Percentiles rank a stretch among this genome's conserved stretches.
Conservation (phyloP, 2,113 vertebrate species). For the Propithecus coquereli region DNA sequence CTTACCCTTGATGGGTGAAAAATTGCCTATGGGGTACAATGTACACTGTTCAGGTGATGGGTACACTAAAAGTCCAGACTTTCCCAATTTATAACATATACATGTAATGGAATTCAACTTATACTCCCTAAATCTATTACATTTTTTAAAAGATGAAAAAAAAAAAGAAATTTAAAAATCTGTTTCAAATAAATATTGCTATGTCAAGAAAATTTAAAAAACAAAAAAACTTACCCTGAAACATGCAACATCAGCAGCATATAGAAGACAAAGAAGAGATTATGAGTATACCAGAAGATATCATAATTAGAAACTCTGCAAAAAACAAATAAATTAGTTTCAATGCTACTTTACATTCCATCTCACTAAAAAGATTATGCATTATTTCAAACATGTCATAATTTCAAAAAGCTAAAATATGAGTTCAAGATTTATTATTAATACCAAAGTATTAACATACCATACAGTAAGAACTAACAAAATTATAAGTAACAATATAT, state of each 20-base stretch:
- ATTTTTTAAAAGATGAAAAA: too few relatives aligned
- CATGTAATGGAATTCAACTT: too few relatives aligned
- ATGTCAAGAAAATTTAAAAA: too few relatives aligned
- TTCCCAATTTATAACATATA: too few relatives aligned
- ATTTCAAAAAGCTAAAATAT: neutral
- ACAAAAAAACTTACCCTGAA: constrained; percentile 90
- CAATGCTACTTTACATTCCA: neutral
- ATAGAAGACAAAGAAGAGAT: constrained; percentile 98
- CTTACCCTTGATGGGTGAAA: constrained; percentile 84
- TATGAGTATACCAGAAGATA: constrained; percentile 99
- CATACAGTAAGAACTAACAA: neutral
- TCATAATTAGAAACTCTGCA: constrained; percentile 94
- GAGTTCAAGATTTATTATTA: neutral
- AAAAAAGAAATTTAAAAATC: too few relatives aligned
- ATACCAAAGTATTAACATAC: neutral
- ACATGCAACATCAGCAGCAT: constrained; percentile 94
- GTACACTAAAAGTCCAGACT: too few relatives aligned
- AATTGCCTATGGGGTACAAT: too few relatives aligned
- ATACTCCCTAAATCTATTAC: too few relatives aligned
- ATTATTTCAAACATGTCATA: neutral
- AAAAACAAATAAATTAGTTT: constrained; percentile 51
- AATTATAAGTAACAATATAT: neutral
- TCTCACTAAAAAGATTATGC: neutral
- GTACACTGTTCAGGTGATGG: too few relatives aligned
- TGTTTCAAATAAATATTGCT: too few relatives aligned